These are phyloP conservation scores for Callimorpha dominula DNA, from an alignment of 2,888 invertebrate genomes.

Conservation along the genomic window DNA sequence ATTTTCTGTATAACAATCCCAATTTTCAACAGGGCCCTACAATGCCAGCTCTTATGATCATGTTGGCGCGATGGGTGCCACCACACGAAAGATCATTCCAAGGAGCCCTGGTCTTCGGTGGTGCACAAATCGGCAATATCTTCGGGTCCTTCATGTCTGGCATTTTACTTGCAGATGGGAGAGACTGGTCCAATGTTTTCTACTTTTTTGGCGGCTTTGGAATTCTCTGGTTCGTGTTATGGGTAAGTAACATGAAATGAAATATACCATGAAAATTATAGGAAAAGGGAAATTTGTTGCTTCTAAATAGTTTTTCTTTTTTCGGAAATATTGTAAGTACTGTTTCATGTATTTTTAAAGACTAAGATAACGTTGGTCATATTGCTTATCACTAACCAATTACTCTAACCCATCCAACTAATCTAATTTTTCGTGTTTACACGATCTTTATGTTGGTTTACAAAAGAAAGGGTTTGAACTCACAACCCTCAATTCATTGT, in stretches of 20 bases:
- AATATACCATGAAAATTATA: too few relatives aligned
- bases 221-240: slow-evolving; percentile 84
- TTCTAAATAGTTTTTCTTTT: too few relatives aligned
- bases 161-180: slow-evolving; percentile 77
- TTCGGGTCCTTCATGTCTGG: slow-evolving; percentile 86
- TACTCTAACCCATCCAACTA: not conserved
- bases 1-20: not conserved
- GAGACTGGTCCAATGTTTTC: slow-evolving; percentile 87
- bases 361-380: not conserved
- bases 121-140: slow-evolving; percentile 86
- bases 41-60: slow-evolving; percentile 89
- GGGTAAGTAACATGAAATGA: slow-evolving; percentile 63
- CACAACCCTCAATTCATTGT: not conserved
- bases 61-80: slow-evolving; percentile 88
- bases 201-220: slow-evolving; percentile 87
- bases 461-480: not conserved
- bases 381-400: not conserved
- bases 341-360: not conserved
- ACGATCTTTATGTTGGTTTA: not conserved
- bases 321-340: too few relatives aligned
- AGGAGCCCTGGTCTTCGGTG: slow-evolving; percentile 88
- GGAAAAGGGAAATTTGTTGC: too few relatives aligned
- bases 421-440: not conserved
- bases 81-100: slow-evolving; percentile 86
- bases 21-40: slow-evolving; percentile 88